Conservation (phyloP, 2,888 invertebrate genomes). For the Tortrix viridana region DNA sequence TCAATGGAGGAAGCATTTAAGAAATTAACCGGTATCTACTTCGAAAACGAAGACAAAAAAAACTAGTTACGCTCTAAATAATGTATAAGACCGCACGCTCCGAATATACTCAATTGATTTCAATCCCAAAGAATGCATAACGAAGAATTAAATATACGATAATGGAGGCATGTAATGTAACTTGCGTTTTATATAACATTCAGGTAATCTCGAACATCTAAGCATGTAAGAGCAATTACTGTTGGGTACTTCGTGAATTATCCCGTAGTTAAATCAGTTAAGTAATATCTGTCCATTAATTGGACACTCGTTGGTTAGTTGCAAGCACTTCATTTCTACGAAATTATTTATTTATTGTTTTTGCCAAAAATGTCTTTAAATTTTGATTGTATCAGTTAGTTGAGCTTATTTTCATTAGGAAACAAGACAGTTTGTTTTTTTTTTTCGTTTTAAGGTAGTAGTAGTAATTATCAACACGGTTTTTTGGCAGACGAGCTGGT, state of each 20-base stretch:
- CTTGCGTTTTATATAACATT: constrained; percentile 34
- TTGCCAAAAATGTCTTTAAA: no score
- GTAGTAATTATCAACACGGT: no score
- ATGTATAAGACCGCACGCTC: constrained; percentile 23
- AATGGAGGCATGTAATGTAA: constrained; percentile 22
- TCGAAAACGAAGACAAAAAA: constrained; percentile 9
- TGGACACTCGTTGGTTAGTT: neutral
- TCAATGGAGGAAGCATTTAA: constrained; percentile 3
- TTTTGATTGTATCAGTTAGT: no score
- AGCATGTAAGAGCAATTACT: constrained; percentile 37
- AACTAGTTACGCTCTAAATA: constrained; percentile 33
- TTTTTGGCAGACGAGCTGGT: no score
- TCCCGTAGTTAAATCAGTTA: constrained; percentile 29
- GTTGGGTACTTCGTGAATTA: constrained; percentile 26
- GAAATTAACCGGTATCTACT: constrained; percentile 15
- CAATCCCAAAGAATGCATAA: constrained; percentile 22
- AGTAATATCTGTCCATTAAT: constrained; percentile 26
- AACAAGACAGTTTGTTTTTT: no score
- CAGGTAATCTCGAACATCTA: constrained; percentile 30
- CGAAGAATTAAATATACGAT: constrained; percentile 23
- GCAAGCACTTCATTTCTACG: no score
- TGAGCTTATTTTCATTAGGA: no score
- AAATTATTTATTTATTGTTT: no score
- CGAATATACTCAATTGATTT: constrained; percentile 32
- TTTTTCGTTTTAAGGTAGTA: no score